A percentile compares a stretch with the other conserved stretches of the same genome.
Conservation (phyloP, 2,797 vertebrate genomes). For the Sebastiscus albofasciatus region DNA sequence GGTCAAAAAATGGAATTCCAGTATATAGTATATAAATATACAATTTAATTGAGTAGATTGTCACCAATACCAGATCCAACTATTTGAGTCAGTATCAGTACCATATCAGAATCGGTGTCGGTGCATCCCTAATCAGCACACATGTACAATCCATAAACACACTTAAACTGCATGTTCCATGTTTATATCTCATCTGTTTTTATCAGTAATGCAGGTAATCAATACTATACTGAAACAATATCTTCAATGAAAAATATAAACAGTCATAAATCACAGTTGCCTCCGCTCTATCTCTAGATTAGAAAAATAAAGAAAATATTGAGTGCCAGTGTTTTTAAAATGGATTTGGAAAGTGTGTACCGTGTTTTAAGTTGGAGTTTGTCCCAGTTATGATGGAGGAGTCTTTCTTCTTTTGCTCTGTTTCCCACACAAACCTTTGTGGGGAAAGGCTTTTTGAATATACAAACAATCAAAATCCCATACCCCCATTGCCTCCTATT, state of each 20-base stretch:
- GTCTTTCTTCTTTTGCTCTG: slow-evolving; percentile 22
- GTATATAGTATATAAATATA: too few relatives aligned
- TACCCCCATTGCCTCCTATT: slow-evolving; percentile 2
- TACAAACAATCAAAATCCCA: slow-evolving; percentile 21
- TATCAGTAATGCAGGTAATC: neutral
- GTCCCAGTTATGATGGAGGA: slow-evolving; percentile 36
- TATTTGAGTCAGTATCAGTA: too few relatives aligned
- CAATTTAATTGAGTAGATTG: too few relatives aligned
- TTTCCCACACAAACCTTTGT: slow-evolving; percentile 25
- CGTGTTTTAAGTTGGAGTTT: slow-evolving; percentile 18
- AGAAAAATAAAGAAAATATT: neutral
- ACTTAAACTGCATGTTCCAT: neutral
- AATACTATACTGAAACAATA: slow-evolving; percentile 1
- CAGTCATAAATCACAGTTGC: neutral
- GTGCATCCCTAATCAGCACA: neutral
- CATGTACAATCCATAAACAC: neutral
- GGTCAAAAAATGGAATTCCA: too few relatives aligned
- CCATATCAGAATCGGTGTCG: too few relatives aligned
- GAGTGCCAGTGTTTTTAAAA: slow-evolving; percentile 1
- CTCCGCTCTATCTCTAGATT: neutral
- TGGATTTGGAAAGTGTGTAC: slow-evolving; percentile 13
- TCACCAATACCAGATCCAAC: too few relatives aligned
- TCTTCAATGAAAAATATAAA: neutral
- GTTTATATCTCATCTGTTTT: neutral
- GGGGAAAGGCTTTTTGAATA: slow-evolving; percentile 18